Conservation (phyloP, 2,113 vertebrate species). For the Centropus bengalensis region DNA sequence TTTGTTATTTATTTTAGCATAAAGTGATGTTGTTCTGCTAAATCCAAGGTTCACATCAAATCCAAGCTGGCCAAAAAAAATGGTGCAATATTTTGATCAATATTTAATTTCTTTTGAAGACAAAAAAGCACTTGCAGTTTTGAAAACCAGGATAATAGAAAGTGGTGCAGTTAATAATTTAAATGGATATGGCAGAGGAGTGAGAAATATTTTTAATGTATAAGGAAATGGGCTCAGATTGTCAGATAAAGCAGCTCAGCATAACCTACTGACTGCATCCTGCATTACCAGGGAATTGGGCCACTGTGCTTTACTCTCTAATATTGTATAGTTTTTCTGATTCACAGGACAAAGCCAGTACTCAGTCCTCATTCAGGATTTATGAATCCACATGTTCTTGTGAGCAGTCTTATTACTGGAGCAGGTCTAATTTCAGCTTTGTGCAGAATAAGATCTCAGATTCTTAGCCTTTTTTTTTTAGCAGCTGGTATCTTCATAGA, state of each 20-base stretch:
- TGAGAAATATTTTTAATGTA: rapidly evolving
- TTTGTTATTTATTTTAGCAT: not conserved
- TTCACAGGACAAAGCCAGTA: not conserved
- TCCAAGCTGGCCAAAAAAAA: not conserved
- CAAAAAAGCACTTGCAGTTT: not conserved
- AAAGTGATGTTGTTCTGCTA: not conserved
- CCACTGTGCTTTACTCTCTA: not conserved
- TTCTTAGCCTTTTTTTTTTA: not conserved
- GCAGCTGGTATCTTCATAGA: not conserved
- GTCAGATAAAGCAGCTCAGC: not conserved
- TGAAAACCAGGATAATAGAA: not conserved
- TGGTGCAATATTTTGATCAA: not conserved
- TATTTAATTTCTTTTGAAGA: not conserved
- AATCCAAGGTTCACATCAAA: not conserved
- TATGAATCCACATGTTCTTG: not conserved
- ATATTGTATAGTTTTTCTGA: not conserved
- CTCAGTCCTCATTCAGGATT: not conserved
- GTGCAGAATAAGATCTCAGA: not conserved
- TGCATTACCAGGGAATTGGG: not conserved
- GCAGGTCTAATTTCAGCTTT: not conserved
- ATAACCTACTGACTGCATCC: not conserved
- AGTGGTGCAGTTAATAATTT: rapidly evolving
- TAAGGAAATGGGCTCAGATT: not conserved
- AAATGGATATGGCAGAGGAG: not conserved
- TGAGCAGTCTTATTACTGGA: not conserved